Evolutionary conservation across 2,888 invertebrate species (phyloP).

Genomic region (Eupithecia centaureata): DNA sequence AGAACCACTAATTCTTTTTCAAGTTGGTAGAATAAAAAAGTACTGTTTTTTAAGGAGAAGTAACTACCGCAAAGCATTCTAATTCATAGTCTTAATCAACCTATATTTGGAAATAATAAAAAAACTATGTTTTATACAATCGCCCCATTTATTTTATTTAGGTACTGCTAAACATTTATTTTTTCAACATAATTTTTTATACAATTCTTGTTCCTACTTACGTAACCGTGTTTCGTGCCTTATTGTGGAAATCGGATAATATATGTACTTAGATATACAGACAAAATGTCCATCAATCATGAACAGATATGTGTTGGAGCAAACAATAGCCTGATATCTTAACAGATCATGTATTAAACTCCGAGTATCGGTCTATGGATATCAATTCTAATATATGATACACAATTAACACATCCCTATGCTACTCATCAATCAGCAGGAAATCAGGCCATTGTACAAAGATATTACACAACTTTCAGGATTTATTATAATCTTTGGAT

Average conservation of each 20-base stretch:
- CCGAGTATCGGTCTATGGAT: not conserved
- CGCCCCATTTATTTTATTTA: slow-evolving; percentile 77
- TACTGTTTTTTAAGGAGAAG: not conserved
- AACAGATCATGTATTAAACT: slow-evolving; percentile 5
- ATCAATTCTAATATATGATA: slow-evolving; percentile 5
- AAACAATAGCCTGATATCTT: slow-evolving; percentile 12
- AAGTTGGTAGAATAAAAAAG: no score
- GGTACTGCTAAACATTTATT: slow-evolving; percentile 68
- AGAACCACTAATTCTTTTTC: no score
- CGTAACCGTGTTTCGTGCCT: slow-evolving; percentile 73
- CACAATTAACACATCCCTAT: slow-evolving; percentile 4
- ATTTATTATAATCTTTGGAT: slow-evolving; percentile 62
- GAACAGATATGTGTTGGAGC: slow-evolving; percentile 3
- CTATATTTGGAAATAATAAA: slow-evolving; percentile 49
- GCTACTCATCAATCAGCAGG: slow-evolving; percentile 15
- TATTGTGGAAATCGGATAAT: slow-evolving; percentile 30
- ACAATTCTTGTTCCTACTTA: slow-evolving; percentile 66
- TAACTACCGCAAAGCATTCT: not conserved
- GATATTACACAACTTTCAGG: slow-evolving; percentile 44
- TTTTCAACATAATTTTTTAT: slow-evolving; percentile 73
- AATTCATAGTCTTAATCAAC: not conserved
- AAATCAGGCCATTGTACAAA: slow-evolving; percentile 2
- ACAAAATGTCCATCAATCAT: slow-evolving; percentile 14
- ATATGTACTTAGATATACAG: slow-evolving; percentile 19
- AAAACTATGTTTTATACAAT: slow-evolving; percentile 62